A percentile compares a stretch with the other conserved stretches of the same genome.
phyloP scores from a whole-genome alignment of 2,113 vertebrate species.

The Dicrurus megarhynchus region DNA sequence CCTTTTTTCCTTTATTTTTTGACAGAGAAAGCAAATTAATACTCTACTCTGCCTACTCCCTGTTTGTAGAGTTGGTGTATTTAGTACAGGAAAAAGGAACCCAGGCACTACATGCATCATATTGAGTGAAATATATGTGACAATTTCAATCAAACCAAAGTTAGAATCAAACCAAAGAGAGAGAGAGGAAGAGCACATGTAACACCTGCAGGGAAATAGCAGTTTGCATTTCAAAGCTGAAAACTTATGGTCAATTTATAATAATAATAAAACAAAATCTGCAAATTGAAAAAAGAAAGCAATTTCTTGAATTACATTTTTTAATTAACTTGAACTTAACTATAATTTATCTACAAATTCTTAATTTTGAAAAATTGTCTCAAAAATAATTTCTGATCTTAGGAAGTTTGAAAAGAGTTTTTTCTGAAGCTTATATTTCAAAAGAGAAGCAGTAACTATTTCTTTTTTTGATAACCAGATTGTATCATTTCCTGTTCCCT shows the following conservation, averaged over 20 bases:
- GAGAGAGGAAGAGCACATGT: neutral
- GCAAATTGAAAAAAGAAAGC: neutral
- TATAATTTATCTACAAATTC: neutral
- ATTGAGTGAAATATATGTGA: neutral
- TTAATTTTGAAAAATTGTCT: neutral
- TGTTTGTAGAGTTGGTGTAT: neutral
- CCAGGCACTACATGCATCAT: neutral
- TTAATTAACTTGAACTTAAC: neutral
- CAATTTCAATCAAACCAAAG: neutral
- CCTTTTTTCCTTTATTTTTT: neutral
- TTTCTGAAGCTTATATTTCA: neutral
- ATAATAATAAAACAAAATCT: neutral
- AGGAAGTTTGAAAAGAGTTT: neutral
- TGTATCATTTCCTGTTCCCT: neutral
- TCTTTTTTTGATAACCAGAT: neutral
- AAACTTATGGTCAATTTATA: neutral
- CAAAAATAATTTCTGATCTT: neutral
- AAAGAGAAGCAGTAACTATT: neutral
- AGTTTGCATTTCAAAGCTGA: neutral
- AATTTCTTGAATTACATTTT: neutral
- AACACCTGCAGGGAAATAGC: neutral
- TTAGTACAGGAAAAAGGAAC: neutral
- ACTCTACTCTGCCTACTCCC: neutral
- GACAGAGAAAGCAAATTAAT: neutral
- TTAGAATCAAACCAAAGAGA: neutral